Evolutionary conservation across 2,888 invertebrate genomes (phyloP).

Genomic region (Phengaris alcon): DNA sequence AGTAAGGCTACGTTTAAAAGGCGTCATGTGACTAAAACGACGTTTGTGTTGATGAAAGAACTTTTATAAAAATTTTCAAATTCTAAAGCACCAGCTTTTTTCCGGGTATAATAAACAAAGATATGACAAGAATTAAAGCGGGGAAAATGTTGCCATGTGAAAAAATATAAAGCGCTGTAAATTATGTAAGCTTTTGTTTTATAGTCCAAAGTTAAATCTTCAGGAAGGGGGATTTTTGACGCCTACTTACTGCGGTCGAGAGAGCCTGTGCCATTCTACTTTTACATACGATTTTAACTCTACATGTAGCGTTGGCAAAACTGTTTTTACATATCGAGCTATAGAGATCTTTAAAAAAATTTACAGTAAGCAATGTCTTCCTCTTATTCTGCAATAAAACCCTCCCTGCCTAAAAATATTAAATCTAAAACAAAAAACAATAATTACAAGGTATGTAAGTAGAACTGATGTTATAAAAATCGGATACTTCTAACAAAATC

Average conservation of each 20-base stretch:
- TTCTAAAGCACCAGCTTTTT: not conserved
- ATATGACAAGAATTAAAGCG: not conserved
- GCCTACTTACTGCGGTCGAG: slow-evolving; percentile 49
- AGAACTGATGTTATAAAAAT: no score
- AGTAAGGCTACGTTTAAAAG: no score
- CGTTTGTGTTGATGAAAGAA: not conserved
- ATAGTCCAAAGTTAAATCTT: slow-evolving; percentile 34
- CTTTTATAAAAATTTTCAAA: not conserved
- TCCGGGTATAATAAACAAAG: slow-evolving; percentile 19
- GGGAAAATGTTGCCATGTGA: slow-evolving; percentile 14
- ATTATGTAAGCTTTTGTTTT: slow-evolving; percentile 27
- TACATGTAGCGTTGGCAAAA: slow-evolving; percentile 36
- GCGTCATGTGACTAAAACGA: no score
- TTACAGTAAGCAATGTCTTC: no score
- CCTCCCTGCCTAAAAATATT: no score
- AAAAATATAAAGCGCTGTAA: slow-evolving; percentile 20
- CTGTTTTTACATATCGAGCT: not conserved
- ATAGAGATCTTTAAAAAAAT: no score
- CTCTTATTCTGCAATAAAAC: no score
- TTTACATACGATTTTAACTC: slow-evolving; percentile 46
- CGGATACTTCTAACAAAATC: no score
- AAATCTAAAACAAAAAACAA: no score
- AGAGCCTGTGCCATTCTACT: slow-evolving; percentile 43
- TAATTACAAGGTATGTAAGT: no score
- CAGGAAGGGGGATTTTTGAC: slow-evolving; percentile 45